phyloP scores from a whole-genome alignment of 1,140 invertebrate species.

The Cherax quadricarinatus region DNA sequence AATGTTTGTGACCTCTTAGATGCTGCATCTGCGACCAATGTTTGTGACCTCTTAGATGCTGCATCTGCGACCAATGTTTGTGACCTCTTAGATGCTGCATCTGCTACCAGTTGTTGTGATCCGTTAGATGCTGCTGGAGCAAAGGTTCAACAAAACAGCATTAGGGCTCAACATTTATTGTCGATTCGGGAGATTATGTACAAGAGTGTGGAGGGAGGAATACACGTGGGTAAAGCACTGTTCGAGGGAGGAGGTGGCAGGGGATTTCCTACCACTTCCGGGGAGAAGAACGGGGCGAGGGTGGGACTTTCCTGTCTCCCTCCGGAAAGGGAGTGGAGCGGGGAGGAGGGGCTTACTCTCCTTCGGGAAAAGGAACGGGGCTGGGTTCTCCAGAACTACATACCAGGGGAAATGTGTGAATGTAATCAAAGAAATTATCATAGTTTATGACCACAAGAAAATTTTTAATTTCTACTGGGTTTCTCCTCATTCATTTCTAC shows the following conservation, averaged over 20 bases:
- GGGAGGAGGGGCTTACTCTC: not conserved
- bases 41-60: no score
- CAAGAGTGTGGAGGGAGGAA: not conserved
- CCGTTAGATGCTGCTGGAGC: not conserved
- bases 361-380: not conserved
- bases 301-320: not conserved
- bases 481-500: no score
- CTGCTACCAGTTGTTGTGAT: not conserved
- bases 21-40: no score
- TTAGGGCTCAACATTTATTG: constrained; percentile 5
- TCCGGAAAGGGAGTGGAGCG: not conserved
- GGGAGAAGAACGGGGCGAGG: not conserved
- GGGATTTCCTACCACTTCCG: not conserved
- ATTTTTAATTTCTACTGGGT: not conserved
- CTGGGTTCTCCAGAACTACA: not conserved
- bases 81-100: no score
- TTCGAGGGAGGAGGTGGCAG: not conserved
- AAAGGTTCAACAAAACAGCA: not conserved
- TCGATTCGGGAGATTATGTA: not conserved
- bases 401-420: not conserved
- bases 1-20: no score
- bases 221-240: not conserved
- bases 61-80: no score
- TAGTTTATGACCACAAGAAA: not conserved
- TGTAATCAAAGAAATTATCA: not conserved